Conservation (phyloP, 1,140 invertebrate genomes). For the Sarcophaga peregrina region DNA sequence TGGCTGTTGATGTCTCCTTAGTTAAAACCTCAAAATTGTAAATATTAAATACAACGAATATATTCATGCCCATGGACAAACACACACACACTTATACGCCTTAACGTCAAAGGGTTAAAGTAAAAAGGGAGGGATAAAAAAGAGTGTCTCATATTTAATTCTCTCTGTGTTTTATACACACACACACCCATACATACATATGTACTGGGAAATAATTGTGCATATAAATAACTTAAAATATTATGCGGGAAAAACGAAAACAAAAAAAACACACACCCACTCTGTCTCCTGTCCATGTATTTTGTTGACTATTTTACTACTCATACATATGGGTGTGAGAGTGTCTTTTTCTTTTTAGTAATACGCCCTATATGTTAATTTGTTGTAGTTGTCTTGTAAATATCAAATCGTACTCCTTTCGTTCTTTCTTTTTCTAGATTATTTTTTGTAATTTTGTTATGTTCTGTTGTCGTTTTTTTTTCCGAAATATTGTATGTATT, state of each 20-base stretch:
- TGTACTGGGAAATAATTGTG: neutral
- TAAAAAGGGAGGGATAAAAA: no score
- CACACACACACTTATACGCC: no score
- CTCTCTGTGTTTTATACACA: no score
- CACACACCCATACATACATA: no score
- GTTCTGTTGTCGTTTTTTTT: neutral
- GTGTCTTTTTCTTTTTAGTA: no score
- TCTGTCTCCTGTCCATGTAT: no score
- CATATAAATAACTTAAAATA: constrained; percentile 9
- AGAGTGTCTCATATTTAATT: no score
- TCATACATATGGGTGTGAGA: no score
- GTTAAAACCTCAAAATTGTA: constrained; percentile 1
- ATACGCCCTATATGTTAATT: neutral
- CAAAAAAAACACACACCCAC: neutral
- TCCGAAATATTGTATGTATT: neutral
- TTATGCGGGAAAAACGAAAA: neutral
- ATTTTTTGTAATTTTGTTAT: no score
- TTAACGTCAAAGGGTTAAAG: no score
- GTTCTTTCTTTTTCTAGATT: neutral
- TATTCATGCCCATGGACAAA: neutral
- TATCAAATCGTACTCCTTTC: neutral
- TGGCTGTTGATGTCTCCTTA: neutral
- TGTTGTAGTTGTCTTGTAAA: constrained; percentile 2
- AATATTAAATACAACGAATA: neutral
- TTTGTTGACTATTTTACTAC: no score